Base-by-base conservation (phyloP, 2,113 vertebrate genomes). In the Aphelocoma coerulescens region DNA sequence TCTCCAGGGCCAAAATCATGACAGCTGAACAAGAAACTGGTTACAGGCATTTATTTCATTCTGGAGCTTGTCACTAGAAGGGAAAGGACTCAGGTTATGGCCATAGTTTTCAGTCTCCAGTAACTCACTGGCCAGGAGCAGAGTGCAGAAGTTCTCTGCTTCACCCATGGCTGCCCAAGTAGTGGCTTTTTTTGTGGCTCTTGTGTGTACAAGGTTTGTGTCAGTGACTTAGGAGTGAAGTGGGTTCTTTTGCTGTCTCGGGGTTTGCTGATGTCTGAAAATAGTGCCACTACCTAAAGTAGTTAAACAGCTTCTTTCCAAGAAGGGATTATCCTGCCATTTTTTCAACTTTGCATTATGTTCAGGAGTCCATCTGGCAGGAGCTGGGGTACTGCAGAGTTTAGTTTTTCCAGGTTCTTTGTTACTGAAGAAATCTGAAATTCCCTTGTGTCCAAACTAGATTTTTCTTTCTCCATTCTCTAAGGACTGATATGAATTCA, bases 21-120 rank as follows among this genome's bases (percentile, higher is more conserved):
- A 77, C 85, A 94, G 46, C 32, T 91, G 86, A 95, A 80, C 85
- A 86, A 69, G 75, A 77, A 92, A 51, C 9, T 93, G 39, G n/a
- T 33, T 73, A 11, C 23, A 62, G 62, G 58, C 49, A 35, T 89
- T 91, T 85, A 27, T 89, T 92, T 85, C 16, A 11, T 85, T 85
- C 41, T 82, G 58, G 49, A 91, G 6, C n/a, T 79, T 88, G 77
- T 85, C n/a, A 8, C 49, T 79, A 76, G 74, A 79, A 76, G 58
- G n/a, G 10, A 74, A 92, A 48, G 16, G 32, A 26, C 43, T 67
- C 16, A 6, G 4, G 6, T 43, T 17, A 20, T 26, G 30, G 41
- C 15, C 9, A 6, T 2, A 52, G 57, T 27, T 91, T 81, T 89
- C 35, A 22, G 58, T 66, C 24, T 79, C 37, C 28, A 52, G 23